These are phyloP conservation scores for Merodon equestris DNA, from an alignment of 2,888 invertebrate species.

Conservation along the genomic window DNA sequence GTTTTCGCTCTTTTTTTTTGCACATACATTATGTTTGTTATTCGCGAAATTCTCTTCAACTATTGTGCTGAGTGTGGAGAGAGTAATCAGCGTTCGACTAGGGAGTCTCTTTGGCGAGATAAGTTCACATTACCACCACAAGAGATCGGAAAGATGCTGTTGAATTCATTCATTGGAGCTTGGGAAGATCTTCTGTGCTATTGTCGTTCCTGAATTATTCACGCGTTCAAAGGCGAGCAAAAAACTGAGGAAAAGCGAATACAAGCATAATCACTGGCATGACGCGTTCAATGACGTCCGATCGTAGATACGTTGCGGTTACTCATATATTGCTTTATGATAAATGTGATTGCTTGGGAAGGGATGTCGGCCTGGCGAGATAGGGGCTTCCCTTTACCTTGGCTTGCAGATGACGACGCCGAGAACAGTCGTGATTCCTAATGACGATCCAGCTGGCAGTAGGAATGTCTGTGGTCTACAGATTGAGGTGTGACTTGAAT, in stretches of 20 bases:
- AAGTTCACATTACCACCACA: conserved; percentile 1
- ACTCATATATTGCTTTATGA: background rate
- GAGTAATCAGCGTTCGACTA: conserved; percentile 1
- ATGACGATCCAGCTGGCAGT: no score
- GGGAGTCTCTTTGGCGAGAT: conserved; percentile 18
- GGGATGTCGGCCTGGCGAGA: no score
- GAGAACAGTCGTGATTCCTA: background rate
- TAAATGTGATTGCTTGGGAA: background rate
- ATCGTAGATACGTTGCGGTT: conserved; percentile 7
- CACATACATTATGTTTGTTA: background rate
- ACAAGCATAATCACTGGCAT: conserved; percentile 11
- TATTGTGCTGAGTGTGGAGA: conserved; percentile 29
- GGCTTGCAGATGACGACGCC: background rate
- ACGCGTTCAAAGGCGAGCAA: background rate
- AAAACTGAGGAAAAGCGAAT: conserved; percentile 21
- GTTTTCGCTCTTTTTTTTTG: conserved; percentile 38
- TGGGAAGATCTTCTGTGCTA: conserved; percentile 24
- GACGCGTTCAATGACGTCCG: conserved; percentile 41
- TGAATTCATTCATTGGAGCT: conserved; percentile 41
- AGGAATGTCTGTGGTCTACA: conserved; percentile 12
- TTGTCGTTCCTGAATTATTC: conserved; percentile 3
- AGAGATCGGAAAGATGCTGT: conserved; percentile 6
- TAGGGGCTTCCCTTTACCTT: conserved; percentile 20
- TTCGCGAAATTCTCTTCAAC: conserved; percentile 35
- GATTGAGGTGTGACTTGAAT: conserved; percentile 44